These are phyloP conservation scores for Steromphala cineraria DNA, from an alignment of 2,888 invertebrate species.

Conservation along the genomic window DNA sequence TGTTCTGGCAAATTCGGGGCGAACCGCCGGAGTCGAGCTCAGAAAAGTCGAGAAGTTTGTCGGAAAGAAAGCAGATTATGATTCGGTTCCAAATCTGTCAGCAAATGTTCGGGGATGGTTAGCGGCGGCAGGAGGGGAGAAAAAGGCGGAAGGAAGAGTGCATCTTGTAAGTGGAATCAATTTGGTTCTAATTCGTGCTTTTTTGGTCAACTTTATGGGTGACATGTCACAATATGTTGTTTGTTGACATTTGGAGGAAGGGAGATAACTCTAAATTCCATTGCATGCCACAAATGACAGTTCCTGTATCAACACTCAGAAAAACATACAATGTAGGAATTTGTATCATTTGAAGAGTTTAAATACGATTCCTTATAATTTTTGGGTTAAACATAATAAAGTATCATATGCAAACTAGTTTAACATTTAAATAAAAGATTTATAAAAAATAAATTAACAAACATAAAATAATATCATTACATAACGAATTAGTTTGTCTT, in stretches of 20 bases:
- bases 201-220: too few species aligned
- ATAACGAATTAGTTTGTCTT: too few species aligned
- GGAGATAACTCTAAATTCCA: neutral
- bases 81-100: slow-evolving; percentile 29
- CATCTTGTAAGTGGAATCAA: slow-evolving; percentile 45
- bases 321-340: neutral
- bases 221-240: neutral
- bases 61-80: slow-evolving; percentile 29
- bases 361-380: too few species aligned
- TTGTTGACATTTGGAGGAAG: neutral
- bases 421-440: too few species aligned
- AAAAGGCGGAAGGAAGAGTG: slow-evolving; percentile 51
- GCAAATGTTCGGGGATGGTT: slow-evolving; percentile 46
- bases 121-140: slow-evolving; percentile 46
- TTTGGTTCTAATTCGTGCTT: neutral
- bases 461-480: too few species aligned
- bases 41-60: slow-evolving; percentile 46
- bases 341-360: neutral
- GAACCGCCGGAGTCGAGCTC: slow-evolving; percentile 46
- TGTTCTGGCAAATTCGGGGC: slow-evolving; percentile 38
- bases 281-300: too few species aligned
- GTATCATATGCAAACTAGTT: too few species aligned
- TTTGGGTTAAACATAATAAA: too few species aligned
- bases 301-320: neutral
- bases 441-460: too few species aligned